Conservation (phyloP, 2,113 vertebrate genomes). For the Alligator sinensis region DNA sequence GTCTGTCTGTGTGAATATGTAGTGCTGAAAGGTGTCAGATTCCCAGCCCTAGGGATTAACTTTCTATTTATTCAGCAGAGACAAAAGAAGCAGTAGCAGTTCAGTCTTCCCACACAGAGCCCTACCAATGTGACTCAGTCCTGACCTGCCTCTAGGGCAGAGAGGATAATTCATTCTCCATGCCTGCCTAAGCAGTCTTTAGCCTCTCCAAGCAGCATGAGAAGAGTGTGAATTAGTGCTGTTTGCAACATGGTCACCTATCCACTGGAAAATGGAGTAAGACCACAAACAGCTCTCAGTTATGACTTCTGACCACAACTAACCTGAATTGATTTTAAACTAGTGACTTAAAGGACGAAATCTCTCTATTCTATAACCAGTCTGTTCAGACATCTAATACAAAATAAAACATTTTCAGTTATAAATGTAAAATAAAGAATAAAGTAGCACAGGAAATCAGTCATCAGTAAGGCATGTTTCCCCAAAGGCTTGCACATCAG, state of each 20-base stretch:
- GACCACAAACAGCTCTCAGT: background rate
- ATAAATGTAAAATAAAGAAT: background rate
- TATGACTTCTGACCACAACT: background rate
- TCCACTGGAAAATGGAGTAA: background rate
- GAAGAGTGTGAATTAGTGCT: constrained; percentile 11
- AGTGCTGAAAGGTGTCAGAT: constrained; percentile 8
- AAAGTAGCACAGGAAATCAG: background rate
- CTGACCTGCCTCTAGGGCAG: background rate
- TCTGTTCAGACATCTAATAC: background rate
- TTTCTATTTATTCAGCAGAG: constrained; percentile 31
- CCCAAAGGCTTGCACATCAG: too few relatives aligned
- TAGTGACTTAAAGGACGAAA: background rate
- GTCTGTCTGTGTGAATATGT: constrained; percentile 3
- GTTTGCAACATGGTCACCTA: background rate
- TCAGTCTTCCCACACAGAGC: constrained; percentile 1
- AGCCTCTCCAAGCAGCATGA: background rate
- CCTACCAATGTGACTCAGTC: background rate
- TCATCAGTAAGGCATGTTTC: too few relatives aligned
- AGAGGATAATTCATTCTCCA: background rate
- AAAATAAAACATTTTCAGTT: background rate
- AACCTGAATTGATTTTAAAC: background rate
- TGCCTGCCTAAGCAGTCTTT: background rate
- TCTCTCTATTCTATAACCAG: background rate
- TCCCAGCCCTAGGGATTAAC: constrained; percentile 45
- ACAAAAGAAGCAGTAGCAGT: background rate